These are phyloP conservation scores for Mya arenaria DNA, from an alignment of 1,140 invertebrate species.

Conservation along the genomic window DNA sequence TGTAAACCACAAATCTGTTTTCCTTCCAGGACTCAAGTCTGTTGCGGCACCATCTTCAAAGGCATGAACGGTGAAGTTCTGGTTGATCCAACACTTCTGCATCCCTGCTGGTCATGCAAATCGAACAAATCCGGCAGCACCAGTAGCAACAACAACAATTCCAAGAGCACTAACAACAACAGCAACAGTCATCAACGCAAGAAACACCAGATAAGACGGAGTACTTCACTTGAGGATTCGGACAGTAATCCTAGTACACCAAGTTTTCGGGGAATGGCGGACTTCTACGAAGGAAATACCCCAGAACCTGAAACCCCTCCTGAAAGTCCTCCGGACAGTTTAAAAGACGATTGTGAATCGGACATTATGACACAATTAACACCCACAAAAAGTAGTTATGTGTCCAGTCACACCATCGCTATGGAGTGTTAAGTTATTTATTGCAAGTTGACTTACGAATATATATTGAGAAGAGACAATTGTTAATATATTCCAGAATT, in stretches of 20 bases:
- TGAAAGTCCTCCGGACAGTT: slow-evolving; percentile 58
- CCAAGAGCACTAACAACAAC: background rate
- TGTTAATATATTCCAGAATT: too few species aligned
- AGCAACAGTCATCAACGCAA: background rate
- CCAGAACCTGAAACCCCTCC: slow-evolving; percentile 56
- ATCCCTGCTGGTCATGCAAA: slow-evolving; percentile 82
- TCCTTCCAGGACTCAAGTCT: slow-evolving; percentile 86
- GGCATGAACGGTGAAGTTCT: slow-evolving; percentile 86
- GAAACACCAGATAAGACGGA: slow-evolving; percentile 45
- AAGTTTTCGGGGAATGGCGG: slow-evolving; percentile 61
- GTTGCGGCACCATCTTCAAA: slow-evolving; percentile 88
- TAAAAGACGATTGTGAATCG: slow-evolving; percentile 50
- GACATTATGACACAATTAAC: slow-evolving; percentile 35
- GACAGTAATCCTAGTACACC: slow-evolving; percentile 68
- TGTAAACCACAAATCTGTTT: slow-evolving; percentile 47
- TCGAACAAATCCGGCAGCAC: slow-evolving; percentile 56
- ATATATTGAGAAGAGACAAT: too few species aligned
- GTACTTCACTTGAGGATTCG: slow-evolving; percentile 67
- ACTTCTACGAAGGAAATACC: slow-evolving; percentile 55
- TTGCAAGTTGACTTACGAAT: background rate
- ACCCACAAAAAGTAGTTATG: slow-evolving; percentile 44
- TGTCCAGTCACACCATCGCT: slow-evolving; percentile 50
- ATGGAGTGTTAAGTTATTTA: slow-evolving; percentile 60
- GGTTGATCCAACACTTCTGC: slow-evolving; percentile 85
- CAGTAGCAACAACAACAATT: background rate